Conservation (phyloP, 2,888 invertebrate species). For the Thysanoteuthis rhombus region DNA sequence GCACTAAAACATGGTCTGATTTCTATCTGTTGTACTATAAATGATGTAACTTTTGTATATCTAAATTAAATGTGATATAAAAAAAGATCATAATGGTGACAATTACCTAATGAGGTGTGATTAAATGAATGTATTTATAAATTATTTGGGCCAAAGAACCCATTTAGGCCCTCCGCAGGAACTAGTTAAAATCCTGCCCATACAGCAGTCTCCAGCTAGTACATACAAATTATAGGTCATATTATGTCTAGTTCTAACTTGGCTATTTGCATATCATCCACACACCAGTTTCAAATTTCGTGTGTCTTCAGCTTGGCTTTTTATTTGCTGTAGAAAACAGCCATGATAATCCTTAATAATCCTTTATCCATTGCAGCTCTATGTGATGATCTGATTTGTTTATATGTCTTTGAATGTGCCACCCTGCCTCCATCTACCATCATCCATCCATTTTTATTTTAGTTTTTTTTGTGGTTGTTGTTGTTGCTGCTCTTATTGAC, state of each 20-base stretch:
- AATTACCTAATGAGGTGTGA: too few species aligned
- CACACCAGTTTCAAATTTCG: background rate
- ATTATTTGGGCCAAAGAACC: too few species aligned
- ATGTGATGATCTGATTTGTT: background rate
- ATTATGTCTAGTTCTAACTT: background rate
- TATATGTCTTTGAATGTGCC: background rate
- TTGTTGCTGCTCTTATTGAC: background rate
- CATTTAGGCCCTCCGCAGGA: too few species aligned
- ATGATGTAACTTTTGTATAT: too few species aligned
- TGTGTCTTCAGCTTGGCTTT: background rate
- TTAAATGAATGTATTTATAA: too few species aligned
- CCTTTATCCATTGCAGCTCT: background rate
- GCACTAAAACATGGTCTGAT: too few species aligned
- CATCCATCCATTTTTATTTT: conserved; percentile 12
- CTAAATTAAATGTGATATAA: too few species aligned
- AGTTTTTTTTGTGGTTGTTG: conserved; percentile 12
- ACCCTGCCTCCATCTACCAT: background rate
- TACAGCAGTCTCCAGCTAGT: too few species aligned
- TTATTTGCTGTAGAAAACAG: background rate
- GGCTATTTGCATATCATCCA: background rate
- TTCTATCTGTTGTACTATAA: too few species aligned
- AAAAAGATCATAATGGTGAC: too few species aligned
- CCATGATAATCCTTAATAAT: background rate
- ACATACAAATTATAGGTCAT: background rate
- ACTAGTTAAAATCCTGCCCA: too few species aligned